Conservation (phyloP, 1,140 invertebrate species). For the Papilio polyxenes region DNA sequence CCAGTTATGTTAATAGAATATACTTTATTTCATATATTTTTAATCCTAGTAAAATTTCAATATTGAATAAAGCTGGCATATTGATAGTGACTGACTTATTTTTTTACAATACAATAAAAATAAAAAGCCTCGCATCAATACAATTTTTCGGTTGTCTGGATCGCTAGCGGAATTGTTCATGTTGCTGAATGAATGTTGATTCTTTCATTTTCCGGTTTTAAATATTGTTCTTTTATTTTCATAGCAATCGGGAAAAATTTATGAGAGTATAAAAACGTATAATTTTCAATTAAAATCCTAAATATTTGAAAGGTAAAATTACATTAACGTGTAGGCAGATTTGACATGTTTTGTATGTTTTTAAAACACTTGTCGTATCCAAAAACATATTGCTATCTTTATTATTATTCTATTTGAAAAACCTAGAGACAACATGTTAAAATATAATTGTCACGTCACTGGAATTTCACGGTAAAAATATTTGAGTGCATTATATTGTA, state of each 20-base stretch:
- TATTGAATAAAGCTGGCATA: not conserved
- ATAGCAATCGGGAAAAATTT: not conserved
- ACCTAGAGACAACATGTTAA: no score
- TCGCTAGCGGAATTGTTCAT: not conserved
- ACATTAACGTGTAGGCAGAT: not conserved
- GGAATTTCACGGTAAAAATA: no score
- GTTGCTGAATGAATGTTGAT: constrained; percentile 17
- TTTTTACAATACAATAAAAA: not conserved
- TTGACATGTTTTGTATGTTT: no score
- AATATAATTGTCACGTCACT: no score
- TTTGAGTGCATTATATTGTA: no score
- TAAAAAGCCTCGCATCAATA: not conserved
- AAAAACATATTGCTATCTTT: no score
- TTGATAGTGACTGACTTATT: not conserved
- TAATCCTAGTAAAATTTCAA: not conserved
- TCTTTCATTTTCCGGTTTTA: constrained; percentile 18
- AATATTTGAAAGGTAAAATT: not conserved
- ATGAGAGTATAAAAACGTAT: not conserved
- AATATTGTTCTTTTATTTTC: constrained; percentile 4
- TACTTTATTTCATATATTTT: not conserved
- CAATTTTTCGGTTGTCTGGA: constrained; percentile 3
- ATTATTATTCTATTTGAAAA: no score
- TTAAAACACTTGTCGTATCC: not conserved
- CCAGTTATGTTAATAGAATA: not conserved
- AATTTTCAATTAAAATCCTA: not conserved